Evolutionary conservation across 2,888 invertebrate species (phyloP), one percentile per base, ranked within the genome.

Genomic region (Calliscelio sp.): DNA sequence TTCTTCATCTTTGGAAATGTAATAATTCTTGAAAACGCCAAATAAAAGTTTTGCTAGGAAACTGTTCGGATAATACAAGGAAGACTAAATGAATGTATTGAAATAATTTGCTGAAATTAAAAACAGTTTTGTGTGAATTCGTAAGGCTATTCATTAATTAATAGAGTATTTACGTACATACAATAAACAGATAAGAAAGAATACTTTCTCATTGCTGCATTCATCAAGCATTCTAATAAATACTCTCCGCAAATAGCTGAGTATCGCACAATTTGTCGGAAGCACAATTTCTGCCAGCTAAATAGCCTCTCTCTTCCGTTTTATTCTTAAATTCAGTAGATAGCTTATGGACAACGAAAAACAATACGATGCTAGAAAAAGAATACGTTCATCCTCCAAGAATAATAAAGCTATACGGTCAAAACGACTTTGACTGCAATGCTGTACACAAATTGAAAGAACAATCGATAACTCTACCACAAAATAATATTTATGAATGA

Each of bases 241-340:
- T 20, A 38, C 49, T 57, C 32, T 14, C n/a, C n/a, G 59, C 59
- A 77, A 44, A 65, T 75, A 57, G 70, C 61, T 61, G 78, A 66
- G 49, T 59, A 70, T 78, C 61, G 59, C 68, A 66, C 68, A 77
- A 77, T 68, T 78, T 78, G 61, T 68, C 51, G 68, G 41, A 59
- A 59, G 78, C 59, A 68, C 78, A 78, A 78, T 78, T 78, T 68
- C 68, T 68, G 78, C 61, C 61, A 68, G 25, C 78, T 68, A 78
- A 78, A 78, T 41, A 78, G 59, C n/a, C n/a, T 68, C 78, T 49
- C 78, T 59, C 51, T 68, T 68, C 35, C 61, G 61, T 78, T 78
- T 61, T 70, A 68, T 79, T 70, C 79, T 78, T 79, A 79, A 79
- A 79, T 71, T 53, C 70, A 28, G 79, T 68, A 59, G 78, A 78